Conservation (phyloP, 2,888 invertebrate species). For the Sesia apiformis region DNA sequence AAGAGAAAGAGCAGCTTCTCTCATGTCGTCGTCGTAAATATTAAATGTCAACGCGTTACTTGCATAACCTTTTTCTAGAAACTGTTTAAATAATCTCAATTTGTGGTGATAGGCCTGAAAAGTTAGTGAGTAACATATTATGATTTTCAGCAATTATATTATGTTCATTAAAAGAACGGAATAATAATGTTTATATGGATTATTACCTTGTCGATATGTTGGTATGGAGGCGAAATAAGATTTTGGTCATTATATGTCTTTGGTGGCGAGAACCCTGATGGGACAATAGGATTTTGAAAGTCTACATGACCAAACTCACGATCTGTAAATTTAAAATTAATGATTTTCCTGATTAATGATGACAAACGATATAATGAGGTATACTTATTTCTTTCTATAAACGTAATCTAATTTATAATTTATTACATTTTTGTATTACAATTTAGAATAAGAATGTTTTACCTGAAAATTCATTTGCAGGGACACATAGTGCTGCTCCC, state of each 20-base stretch:
- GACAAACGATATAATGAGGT: no score
- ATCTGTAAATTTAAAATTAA: slow-evolving; percentile 9
- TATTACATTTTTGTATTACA: no score
- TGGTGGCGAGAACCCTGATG: slow-evolving; percentile 25
- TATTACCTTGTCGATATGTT: neutral
- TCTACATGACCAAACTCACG: slow-evolving; percentile 22
- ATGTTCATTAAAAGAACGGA: neutral
- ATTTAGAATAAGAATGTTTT: neutral
- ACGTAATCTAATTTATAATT: no score
- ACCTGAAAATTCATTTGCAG: slow-evolving; percentile 37
- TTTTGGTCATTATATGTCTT: slow-evolving; percentile 14
- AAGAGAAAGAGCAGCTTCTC: slow-evolving; percentile 55
- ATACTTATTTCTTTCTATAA: no score
- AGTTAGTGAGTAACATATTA: no score
- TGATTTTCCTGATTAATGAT: slow-evolving; percentile 12
- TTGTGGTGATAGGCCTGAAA: slow-evolving; percentile 30
- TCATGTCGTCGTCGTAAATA: slow-evolving; percentile 60
- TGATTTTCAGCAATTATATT: no score
- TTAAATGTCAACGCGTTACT: slow-evolving; percentile 56
- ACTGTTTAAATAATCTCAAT: slow-evolving; percentile 26
- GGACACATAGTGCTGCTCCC: slow-evolving; percentile 24
- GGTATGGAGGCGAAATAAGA: neutral
- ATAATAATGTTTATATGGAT: neutral
- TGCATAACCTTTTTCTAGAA: slow-evolving; percentile 33
- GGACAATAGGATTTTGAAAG: slow-evolving; percentile 28